phyloP scores from a whole-genome alignment of 2,797 vertebrate species.

The Notolepis coatsorum region DNA sequence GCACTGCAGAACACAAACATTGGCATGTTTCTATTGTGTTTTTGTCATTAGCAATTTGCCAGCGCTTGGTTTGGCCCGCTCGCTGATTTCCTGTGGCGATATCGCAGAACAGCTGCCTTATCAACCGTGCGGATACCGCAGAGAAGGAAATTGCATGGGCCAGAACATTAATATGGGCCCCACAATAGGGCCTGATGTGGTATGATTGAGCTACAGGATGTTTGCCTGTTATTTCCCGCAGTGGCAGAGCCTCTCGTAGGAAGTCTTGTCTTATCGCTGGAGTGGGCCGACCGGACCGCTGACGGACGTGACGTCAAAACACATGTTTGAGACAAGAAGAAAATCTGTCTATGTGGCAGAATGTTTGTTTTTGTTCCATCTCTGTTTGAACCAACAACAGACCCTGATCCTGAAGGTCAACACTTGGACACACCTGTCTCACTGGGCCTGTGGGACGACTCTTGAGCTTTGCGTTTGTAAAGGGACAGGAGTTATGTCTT shows the following conservation, averaged over 20 bases:
- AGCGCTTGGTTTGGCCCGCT: constrained; percentile 45
- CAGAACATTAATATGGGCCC: constrained; percentile 33
- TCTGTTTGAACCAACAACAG: not conserved
- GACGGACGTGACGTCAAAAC: constrained; percentile 43
- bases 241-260: not conserved
- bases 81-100: constrained; percentile 60
- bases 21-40: constrained; percentile 58
- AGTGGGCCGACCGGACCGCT: not conserved
- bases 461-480: constrained; percentile 5
- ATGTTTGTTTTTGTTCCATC: not conserved
- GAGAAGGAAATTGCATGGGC: constrained; percentile 42
- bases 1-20: constrained; percentile 52
- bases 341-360: not conserved
- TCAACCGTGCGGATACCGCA: constrained; percentile 20
- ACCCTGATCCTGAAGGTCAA: not conserved
- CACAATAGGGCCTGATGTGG: constrained; percentile 18
- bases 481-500: constrained; percentile 4
- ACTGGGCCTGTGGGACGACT: not conserved
- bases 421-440: not conserved
- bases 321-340: constrained; percentile 4
- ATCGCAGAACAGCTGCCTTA: constrained; percentile 50
- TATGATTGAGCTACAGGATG: constrained; percentile 35
- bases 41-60: constrained; percentile 66
- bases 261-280: constrained; percentile 34
- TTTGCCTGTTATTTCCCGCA: constrained; percentile 21